Conservation (phyloP, 2,113 vertebrate genomes). For the Chrysochloris asiatica region DNA sequence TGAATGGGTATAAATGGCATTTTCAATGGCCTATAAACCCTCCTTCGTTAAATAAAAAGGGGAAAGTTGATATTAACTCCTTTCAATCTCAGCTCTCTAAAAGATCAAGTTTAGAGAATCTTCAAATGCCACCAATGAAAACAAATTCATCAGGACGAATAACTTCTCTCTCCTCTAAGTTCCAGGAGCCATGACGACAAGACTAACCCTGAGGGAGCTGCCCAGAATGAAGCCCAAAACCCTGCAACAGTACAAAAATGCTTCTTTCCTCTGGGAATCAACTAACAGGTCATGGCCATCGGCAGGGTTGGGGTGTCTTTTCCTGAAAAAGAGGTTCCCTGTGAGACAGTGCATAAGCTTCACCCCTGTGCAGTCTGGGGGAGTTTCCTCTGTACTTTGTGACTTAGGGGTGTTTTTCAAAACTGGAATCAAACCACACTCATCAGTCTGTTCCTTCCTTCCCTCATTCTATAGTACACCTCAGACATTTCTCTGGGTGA, state of each 20-base stretch:
- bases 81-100: conserved; percentile 10
- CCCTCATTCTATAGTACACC: too few species aligned
- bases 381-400: too few species aligned
- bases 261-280: neutral
- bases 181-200: neutral
- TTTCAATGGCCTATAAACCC: conserved; percentile 9
- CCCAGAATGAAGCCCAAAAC: neutral
- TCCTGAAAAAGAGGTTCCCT: neutral
- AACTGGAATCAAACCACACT: too few species aligned
- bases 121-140: neutral
- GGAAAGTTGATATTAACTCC: neutral
- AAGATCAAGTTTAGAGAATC: conserved; percentile 17
- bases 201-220: neutral
- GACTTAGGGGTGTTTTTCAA: too few species aligned
- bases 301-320: neutral
- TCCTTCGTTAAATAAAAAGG: conserved; percentile 24
- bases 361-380: too few species aligned
- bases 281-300: neutral
- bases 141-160: neutral
- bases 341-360: too few species aligned
- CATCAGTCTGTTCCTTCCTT: too few species aligned
- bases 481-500: too few species aligned
- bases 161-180: neutral
- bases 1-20: neutral
- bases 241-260: neutral